These are phyloP conservation scores for Staurois parvus DNA, from an alignment of 2,797 vertebrate species.

Conservation along the genomic window DNA sequence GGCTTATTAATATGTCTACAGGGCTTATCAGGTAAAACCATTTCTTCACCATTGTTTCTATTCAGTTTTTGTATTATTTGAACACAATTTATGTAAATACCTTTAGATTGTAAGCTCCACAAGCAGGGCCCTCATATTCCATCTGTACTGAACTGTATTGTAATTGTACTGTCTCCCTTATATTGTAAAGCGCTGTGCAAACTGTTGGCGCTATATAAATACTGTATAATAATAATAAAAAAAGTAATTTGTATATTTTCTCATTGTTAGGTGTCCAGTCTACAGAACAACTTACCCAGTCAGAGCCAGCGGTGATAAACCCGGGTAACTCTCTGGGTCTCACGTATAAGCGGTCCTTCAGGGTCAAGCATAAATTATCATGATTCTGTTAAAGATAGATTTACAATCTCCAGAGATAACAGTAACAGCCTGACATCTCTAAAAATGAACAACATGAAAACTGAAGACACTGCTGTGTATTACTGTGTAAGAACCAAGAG, in stretches of 20 bases:
- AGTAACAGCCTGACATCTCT: not conserved
- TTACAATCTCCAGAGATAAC: not conserved
- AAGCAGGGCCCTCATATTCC: too few species aligned
- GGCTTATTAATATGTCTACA: conserved; percentile 7
- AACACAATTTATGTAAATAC: not conserved
- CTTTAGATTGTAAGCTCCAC: too few species aligned
- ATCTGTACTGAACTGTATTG: too few species aligned
- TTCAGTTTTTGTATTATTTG: not conserved
- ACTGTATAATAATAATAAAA: too few species aligned
- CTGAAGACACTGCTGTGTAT: conserved; percentile 10
- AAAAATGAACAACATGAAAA: conserved; percentile 11
- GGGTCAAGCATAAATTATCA: not conserved
- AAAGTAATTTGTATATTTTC: not conserved
- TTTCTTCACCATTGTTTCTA: not conserved
- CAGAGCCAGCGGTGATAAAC: too few species aligned
- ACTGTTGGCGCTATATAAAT: too few species aligned
- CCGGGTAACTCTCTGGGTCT: too few species aligned
- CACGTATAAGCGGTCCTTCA: too few species aligned
- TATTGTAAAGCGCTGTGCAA: too few species aligned
- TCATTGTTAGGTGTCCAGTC: too few species aligned
- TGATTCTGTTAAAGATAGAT: not conserved
- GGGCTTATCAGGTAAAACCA: not conserved
- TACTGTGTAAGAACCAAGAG: conserved; percentile 9
- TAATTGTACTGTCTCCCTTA: too few species aligned
- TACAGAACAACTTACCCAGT: too few species aligned